Evolutionary conservation across 2,797 vertebrate genomes (phyloP), one percentile per base, ranked within the genome.

Genomic region (Coilia nasus): DNA sequence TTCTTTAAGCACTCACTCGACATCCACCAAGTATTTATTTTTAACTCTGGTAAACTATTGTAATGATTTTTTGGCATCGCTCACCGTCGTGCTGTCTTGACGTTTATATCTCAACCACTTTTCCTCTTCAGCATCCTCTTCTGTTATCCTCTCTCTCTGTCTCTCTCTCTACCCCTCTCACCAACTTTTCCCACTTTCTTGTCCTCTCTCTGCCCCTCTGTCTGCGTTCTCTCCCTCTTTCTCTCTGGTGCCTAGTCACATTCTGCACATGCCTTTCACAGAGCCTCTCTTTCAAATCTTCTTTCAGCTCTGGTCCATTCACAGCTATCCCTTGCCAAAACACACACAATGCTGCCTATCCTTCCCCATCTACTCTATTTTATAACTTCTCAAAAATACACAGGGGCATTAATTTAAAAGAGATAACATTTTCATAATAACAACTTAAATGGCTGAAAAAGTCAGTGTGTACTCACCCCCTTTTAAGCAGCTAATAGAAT

Each of bases 211-310:
- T 83, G 60, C 47, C 75, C 82, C 62, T 62, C 84, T 54, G 83
- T 84, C 85, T 67, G 59, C 87, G 85, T 89, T 89, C 88, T 54
- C 84, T 84, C 85, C 60, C 54, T 88, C 86, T 89, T 88, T 89
- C 86, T 87, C 82, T 85, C 83, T 83, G 82, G 85, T 88, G 81
- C 89, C 88, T 88, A 56, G 91, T 92, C 88, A 90, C 93, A 95
- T 95, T 94, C 93, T 95, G 89, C 91, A 89, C 94, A 94, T 95
- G 94, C 93, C 92, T 95, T 92, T 91, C 90, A 85, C 91, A 91
- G 91, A 94, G 91, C 90, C 93, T 89, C 93, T 93, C 92, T 93
- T 92, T 92, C 88, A 83, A 88, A 90, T 93, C 92, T 93, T 82
- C 93, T 94, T 95, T 95, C 92, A 94, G 91, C 90, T 85, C 86